Conservation (phyloP, 2,113 vertebrate species). For the Caretta caretta region DNA sequence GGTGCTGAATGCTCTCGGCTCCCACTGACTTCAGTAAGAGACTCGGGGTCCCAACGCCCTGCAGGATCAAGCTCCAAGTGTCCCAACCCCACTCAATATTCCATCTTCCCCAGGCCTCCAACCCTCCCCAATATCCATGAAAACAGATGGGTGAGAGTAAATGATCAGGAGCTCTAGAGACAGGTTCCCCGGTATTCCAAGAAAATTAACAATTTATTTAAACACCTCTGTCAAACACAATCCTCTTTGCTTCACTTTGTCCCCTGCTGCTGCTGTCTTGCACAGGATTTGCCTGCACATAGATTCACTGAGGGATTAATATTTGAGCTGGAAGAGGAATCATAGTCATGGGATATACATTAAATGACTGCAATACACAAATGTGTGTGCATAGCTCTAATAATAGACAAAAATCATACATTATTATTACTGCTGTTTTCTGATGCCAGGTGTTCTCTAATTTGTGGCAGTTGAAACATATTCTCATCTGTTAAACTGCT, state of each 20-base stretch:
- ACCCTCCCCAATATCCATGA: background rate
- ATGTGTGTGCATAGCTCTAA: background rate
- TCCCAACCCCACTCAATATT: constrained; percentile 20
- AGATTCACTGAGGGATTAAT: constrained; percentile 20
- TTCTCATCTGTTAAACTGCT: constrained; percentile 11
- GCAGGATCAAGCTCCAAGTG: constrained; percentile 29
- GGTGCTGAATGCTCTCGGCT: background rate
- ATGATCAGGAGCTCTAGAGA: constrained; percentile 55
- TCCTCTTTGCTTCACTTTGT: constrained; percentile 68
- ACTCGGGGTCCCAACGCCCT: background rate
- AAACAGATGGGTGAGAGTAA: constrained; percentile 52
- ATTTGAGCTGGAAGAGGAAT: background rate
- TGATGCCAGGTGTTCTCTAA: background rate
- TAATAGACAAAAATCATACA: background rate
- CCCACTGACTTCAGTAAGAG: background rate
- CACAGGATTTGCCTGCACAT: constrained; percentile 30
- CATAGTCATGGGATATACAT: background rate
- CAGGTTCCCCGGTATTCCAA: constrained; percentile 51
- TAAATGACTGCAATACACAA: background rate
- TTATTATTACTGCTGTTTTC: background rate
- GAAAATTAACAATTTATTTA: constrained; percentile 74
- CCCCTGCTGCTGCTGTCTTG: constrained; percentile 56
- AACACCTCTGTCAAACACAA: constrained; percentile 69
- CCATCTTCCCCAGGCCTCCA: background rate
- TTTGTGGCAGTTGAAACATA: background rate